phyloP scores from a whole-genome alignment of 2,797 vertebrate species.

The Carduelis carduelis region DNA sequence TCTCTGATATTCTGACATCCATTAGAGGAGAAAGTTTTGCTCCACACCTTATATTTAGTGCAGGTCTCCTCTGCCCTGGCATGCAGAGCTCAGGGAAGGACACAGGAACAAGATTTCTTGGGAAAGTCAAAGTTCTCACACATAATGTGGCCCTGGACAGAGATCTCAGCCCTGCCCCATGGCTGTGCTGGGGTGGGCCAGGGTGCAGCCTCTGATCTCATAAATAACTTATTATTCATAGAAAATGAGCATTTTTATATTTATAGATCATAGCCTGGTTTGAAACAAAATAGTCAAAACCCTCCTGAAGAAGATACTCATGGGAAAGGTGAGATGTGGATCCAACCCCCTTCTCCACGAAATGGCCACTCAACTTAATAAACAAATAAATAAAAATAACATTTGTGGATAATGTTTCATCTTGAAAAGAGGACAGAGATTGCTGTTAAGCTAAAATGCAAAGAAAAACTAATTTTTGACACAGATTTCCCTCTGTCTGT shows the following conservation, averaged over 20 bases:
- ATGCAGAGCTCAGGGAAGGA: background rate
- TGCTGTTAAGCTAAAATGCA: background rate
- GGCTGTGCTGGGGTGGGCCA: background rate
- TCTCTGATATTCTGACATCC: background rate
- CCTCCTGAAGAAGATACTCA: background rate
- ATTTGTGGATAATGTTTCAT: no score
- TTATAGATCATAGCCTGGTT: background rate
- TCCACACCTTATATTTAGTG: background rate
- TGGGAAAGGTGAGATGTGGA: background rate
- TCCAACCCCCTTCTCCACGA: accelerated
- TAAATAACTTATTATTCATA: background rate
- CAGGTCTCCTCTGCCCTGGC: background rate
- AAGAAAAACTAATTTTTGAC: background rate
- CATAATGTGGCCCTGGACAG: background rate
- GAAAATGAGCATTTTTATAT: background rate
- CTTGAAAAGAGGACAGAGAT: background rate
- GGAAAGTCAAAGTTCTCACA: background rate
- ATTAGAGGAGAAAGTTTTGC: background rate
- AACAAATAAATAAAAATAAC: background rate
- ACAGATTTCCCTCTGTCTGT: background rate
- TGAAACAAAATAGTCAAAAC: background rate
- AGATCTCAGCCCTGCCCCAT: background rate
- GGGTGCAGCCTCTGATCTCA: background rate
- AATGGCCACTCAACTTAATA: background rate
- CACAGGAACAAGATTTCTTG: background rate